Evolutionary conservation across 1,140 invertebrate species (phyloP).

Genomic region (Nixonia krombeini): DNA sequence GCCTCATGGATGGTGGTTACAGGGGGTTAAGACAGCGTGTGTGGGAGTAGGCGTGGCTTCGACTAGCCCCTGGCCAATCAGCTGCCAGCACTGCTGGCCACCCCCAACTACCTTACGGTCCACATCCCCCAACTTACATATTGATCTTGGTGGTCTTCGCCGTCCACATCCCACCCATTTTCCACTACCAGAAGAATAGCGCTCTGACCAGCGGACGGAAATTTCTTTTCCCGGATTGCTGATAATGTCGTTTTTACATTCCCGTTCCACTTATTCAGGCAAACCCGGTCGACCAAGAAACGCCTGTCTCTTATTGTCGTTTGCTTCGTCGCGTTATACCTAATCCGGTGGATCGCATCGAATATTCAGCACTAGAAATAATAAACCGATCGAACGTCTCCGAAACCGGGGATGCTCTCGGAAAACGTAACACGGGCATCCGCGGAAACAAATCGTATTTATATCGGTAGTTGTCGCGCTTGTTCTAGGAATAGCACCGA

Average conservation of each 20-base stretch:
- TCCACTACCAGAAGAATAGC: slow-evolving; percentile 15
- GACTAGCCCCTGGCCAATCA: slow-evolving; percentile 70
- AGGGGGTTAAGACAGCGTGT: slow-evolving; percentile 70
- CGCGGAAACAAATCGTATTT: slow-evolving; percentile 5
- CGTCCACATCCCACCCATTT: slow-evolving; percentile 48
- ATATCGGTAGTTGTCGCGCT: neutral
- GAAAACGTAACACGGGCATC: no score
- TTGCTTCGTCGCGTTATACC: slow-evolving; percentile 6
- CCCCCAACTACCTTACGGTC: slow-evolving; percentile 68
- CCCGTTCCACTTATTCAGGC: no score
- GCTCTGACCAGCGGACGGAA: slow-evolving; percentile 45
- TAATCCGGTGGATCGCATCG: no score
- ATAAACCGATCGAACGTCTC: neutral
- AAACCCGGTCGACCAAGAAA: no score
- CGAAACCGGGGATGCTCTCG: neutral
- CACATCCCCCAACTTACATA: slow-evolving; percentile 72
- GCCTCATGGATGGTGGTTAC: slow-evolving; percentile 57
- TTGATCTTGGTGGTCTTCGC: slow-evolving; percentile 70
- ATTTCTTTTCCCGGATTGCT: slow-evolving; percentile 24
- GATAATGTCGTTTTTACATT: no score
- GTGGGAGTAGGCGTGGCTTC: slow-evolving; percentile 70
- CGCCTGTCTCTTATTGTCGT: no score
- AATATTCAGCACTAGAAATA: no score
- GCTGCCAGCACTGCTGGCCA: slow-evolving; percentile 63
- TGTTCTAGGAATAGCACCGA: slow-evolving; percentile 17